Conservation (phyloP, 2,113 vertebrate genomes). For the Athene noctua region DNA sequence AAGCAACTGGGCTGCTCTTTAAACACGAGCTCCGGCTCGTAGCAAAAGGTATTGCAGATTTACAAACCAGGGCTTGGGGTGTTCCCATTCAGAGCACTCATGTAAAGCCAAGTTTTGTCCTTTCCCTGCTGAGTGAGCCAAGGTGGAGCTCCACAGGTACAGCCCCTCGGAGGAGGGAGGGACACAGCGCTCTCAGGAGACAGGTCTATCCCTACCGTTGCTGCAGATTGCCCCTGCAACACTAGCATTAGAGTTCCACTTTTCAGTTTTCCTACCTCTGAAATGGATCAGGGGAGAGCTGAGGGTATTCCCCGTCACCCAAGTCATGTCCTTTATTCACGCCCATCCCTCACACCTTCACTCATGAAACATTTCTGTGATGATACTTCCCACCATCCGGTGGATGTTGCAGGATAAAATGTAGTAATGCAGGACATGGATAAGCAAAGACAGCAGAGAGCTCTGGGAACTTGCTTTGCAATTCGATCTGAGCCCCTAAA, state of each 20-base stretch:
- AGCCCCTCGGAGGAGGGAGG: neutral
- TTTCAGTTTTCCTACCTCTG: neutral
- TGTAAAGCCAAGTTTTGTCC: neutral
- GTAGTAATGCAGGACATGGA: neutral
- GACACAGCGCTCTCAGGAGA: neutral
- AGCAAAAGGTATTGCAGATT: neutral
- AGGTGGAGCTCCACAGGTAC: neutral
- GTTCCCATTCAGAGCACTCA: neutral
- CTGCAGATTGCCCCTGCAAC: neutral
- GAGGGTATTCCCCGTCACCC: neutral
- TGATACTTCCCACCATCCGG: neutral
- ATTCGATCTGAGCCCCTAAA: neutral
- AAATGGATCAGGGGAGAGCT: neutral
- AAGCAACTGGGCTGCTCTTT: neutral
- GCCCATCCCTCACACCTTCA: neutral
- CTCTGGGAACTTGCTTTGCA: neutral
- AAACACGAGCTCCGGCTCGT: accelerated
- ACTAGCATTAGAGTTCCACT: neutral
- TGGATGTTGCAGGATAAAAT: neutral
- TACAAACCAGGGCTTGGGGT: neutral
- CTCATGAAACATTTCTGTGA: neutral
- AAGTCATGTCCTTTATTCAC: accelerated
- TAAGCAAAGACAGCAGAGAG: neutral
- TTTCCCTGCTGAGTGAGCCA: neutral
- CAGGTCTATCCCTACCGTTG: neutral